Conservation (phyloP, 2,113 vertebrate genomes). For the Salvator merianae region DNA sequence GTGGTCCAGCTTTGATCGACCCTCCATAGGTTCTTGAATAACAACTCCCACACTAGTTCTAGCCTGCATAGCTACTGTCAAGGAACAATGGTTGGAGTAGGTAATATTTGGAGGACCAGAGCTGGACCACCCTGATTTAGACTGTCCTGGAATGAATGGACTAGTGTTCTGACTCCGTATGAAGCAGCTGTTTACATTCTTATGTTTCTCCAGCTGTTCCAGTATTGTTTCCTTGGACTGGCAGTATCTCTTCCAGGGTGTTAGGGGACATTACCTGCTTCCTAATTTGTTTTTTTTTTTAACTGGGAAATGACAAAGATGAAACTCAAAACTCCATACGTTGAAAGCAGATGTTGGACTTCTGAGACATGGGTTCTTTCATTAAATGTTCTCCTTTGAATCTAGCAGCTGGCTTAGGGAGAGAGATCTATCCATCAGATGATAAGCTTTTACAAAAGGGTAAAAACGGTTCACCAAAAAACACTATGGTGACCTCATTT, state of each 20-base stretch:
- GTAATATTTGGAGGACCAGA: too few relatives aligned
- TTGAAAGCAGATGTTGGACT: not conserved
- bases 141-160: too few relatives aligned
- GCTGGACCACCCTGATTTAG: too few relatives aligned
- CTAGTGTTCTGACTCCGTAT: too few relatives aligned
- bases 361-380: not conserved
- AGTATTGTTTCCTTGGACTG: not conserved
- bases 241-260: too few relatives aligned
- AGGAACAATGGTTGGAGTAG: too few relatives aligned
- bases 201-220: not conserved
- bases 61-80: too few relatives aligned
- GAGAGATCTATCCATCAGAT: not conserved
- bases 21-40: too few relatives aligned
- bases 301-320: not conserved
- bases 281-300: not conserved
- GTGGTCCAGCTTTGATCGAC: too few relatives aligned
- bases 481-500: slow-evolving; percentile 16
- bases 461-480: not conserved
- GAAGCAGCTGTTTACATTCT: not conserved
- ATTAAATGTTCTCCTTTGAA: not conserved
- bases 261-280: not conserved
- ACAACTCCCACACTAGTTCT: too few relatives aligned
- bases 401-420: not conserved
- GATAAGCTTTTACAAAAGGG: not conserved
- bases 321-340: too few relatives aligned